Percentiles rank a stretch among this genome's conserved stretches.
Conservation (phyloP, 1,140 invertebrate genomes). For the Macrobrachium nipponense region DNA sequence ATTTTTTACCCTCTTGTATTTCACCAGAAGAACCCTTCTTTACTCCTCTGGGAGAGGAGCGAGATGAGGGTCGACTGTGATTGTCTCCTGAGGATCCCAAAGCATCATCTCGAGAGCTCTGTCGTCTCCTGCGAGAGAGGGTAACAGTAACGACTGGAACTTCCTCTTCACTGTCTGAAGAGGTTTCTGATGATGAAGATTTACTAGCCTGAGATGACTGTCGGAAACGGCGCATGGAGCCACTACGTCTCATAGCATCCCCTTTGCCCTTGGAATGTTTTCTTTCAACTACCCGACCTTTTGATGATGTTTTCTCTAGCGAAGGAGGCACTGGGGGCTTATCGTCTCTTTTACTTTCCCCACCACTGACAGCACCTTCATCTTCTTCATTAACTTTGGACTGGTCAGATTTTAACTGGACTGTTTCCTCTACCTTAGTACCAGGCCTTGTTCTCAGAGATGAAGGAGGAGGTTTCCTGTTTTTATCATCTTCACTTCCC, state of each 20-base stretch:
- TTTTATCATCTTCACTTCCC: constrained; percentile 38
- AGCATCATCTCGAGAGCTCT: constrained; percentile 38
- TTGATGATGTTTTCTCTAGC: constrained; percentile 58
- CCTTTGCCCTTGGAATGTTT: constrained; percentile 64
- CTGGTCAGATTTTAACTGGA: background rate
- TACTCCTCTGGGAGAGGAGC: constrained; percentile 19
- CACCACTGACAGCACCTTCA: constrained; percentile 1
- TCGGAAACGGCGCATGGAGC: constrained; percentile 53
- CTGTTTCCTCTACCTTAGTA: background rate
- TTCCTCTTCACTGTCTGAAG: constrained; percentile 57
- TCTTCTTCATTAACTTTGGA: constrained; percentile 43
- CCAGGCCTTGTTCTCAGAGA: constrained; percentile 23
- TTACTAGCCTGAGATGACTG: constrained; percentile 52
- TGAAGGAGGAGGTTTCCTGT: constrained; percentile 12
- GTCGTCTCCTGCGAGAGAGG: constrained; percentile 33
- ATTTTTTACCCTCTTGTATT: constrained; percentile 26
- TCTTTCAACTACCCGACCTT: constrained; percentile 52
- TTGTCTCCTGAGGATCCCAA: constrained; percentile 48
- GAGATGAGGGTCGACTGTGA: constrained; percentile 39
- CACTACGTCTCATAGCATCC: constrained; percentile 55
- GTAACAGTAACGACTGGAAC: constrained; percentile 44
- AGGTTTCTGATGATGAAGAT: constrained; percentile 52
- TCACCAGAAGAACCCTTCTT: constrained; percentile 42
- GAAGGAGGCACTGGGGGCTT: constrained; percentile 51
- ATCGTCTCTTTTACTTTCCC: constrained; percentile 29